These are phyloP conservation scores for Imbricaverruca yamaguchii DNA, from an alignment of 2,888 invertebrate genomes.

Conservation along the genomic window DNA sequence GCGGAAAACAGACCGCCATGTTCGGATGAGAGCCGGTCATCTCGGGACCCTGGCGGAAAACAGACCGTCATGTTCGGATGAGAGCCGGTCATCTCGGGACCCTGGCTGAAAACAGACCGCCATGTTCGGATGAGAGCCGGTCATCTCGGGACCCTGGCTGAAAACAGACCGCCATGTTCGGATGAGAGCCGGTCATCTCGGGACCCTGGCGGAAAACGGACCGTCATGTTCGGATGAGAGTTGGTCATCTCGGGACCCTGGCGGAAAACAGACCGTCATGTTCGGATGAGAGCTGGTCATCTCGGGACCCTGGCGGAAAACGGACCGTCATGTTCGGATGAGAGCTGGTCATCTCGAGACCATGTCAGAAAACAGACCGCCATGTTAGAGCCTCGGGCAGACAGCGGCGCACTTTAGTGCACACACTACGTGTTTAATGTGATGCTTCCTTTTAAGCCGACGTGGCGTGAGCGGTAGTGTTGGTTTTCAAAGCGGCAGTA, in stretches of 20 bases:
- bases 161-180: too few species aligned
- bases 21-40: not conserved
- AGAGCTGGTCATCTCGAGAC: not conserved
- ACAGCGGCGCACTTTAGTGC: too few species aligned
- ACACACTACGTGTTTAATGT: too few species aligned
- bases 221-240: too few species aligned
- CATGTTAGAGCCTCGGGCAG: too few species aligned
- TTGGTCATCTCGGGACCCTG: not conserved
- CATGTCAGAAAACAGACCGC: not conserved
- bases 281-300: not conserved
- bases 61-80: too few species aligned
- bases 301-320: not conserved
- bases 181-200: not conserved
- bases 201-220: not conserved
- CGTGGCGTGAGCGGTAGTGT: too few species aligned
- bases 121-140: not conserved
- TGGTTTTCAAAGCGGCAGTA: too few species aligned
- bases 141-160: not conserved
- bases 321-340: too few species aligned
- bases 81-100: not conserved
- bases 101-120: not conserved
- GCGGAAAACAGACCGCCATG: too few species aligned
- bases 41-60: not conserved
- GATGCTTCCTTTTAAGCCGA: too few species aligned
- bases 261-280: too few species aligned